phyloP scores from a whole-genome alignment of 2,888 invertebrate species.

The Caenorhabditis parvicauda region DNA sequence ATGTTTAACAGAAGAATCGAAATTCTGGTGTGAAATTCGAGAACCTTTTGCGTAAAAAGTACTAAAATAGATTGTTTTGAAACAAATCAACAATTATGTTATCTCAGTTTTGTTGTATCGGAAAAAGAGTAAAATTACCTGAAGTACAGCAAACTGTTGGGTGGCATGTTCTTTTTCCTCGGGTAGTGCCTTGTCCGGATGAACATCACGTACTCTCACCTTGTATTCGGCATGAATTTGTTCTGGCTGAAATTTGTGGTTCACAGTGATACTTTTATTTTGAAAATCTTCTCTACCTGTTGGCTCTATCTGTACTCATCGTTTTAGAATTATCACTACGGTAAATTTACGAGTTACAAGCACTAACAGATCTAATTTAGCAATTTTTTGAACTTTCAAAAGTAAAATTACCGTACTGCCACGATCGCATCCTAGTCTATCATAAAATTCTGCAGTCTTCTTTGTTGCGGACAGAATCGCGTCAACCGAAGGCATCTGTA shows the following conservation, averaged over 20 bases:
- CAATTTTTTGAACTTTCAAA: neutral
- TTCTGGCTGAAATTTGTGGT: conserved; percentile 32
- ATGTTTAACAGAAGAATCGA: too few species aligned
- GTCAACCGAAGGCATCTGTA: conserved; percentile 20
- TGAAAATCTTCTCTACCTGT: too few species aligned
- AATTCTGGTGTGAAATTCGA: too few species aligned
- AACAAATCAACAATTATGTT: too few species aligned
- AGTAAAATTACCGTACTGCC: conserved; percentile 11
- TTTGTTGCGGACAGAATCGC: conserved; percentile 11
- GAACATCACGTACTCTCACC: conserved; percentile 36
- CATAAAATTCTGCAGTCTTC: conserved; percentile 27
- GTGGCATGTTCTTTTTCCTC: conserved; percentile 8
- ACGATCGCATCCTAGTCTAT: conserved; percentile 28
- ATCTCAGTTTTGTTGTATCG: neutral
- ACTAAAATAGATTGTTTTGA: too few species aligned
- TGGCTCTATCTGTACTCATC: too few species aligned
- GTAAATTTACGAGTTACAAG: too few species aligned
- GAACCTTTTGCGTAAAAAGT: too few species aligned
- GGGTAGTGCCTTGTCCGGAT: conserved; percentile 42
- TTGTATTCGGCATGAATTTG: conserved; percentile 50
- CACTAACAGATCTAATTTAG: too few species aligned
- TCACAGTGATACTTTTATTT: neutral
- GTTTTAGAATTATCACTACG: too few species aligned
- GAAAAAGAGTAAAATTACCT: neutral
- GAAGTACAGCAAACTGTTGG: neutral